Percentiles rank a stretch among this genome's conserved stretches.
These are phyloP conservation scores for Acanthiza pusilla DNA, from an alignment of 2,797 vertebrate species.

Conservation along the genomic window DNA sequence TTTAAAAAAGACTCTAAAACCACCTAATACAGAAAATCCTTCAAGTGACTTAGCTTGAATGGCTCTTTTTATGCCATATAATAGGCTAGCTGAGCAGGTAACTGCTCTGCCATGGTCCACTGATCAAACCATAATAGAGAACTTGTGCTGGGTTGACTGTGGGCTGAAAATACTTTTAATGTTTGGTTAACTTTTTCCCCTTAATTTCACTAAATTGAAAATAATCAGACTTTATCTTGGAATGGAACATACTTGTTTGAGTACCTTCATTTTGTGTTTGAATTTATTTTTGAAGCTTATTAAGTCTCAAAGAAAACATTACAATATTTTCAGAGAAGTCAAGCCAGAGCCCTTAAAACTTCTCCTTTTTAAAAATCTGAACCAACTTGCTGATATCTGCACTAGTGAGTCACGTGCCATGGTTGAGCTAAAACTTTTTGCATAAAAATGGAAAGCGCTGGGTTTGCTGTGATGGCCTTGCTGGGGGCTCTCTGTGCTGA, in stretches of 20 bases:
- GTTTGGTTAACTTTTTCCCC: not conserved
- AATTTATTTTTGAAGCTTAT: not conserved
- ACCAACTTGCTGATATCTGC: not conserved
- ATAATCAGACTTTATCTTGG: not conserved
- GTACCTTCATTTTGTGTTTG: not conserved
- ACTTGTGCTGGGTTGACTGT: not conserved
- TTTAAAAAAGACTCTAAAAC: not conserved
- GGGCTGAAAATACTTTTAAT: not conserved
- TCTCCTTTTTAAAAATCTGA: not conserved
- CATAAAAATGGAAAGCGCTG: not conserved
- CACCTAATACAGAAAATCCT: not conserved
- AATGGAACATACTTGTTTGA: not conserved
- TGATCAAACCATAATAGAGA: not conserved
- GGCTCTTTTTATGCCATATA: not conserved
- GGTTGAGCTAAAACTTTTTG: not conserved
- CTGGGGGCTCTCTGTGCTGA: not conserved
- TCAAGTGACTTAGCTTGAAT: not conserved
- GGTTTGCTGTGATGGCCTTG: not conserved
- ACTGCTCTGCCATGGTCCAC: not conserved
- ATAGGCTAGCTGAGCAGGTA: not conserved
- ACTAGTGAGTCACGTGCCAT: rapidly evolving
- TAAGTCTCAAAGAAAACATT: not conserved
- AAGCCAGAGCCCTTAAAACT: not conserved
- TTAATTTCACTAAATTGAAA: not conserved
- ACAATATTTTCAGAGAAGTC: not conserved